Conservation (phyloP, 2,888 invertebrate genomes). For the Trissolcus japonicus region DNA sequence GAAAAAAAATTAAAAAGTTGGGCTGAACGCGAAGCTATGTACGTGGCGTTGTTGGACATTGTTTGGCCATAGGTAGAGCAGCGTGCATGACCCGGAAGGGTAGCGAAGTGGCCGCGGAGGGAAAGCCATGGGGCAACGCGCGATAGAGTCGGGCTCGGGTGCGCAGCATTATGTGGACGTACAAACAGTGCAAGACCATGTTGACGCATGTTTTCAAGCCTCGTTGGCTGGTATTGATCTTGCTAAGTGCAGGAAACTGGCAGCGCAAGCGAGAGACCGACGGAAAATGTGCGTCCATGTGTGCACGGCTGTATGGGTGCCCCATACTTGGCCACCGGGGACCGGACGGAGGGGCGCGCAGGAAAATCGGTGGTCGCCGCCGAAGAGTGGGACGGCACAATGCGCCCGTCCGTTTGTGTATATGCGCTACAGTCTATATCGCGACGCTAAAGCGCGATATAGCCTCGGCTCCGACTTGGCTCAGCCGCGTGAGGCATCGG, state of each 20-base stretch:
- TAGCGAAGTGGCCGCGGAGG: constrained; percentile 58
- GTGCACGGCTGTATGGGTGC: constrained; percentile 41
- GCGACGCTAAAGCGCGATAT: constrained; percentile 54
- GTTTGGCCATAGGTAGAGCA: constrained; percentile 67
- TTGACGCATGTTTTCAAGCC: constrained; percentile 82
- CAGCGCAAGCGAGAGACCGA: constrained; percentile 67
- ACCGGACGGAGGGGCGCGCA: constrained; percentile 27
- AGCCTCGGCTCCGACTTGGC: constrained; percentile 54
- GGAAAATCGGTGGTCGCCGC: constrained; percentile 41
- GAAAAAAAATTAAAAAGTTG: constrained; percentile 64
- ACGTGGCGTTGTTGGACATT: constrained; percentile 74
- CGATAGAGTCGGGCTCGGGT: constrained; percentile 60
- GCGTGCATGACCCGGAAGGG: constrained; percentile 55
- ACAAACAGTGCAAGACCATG: constrained; percentile 77
- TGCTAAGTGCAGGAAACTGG: constrained; percentile 76
- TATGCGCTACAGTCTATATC: constrained; percentile 55
- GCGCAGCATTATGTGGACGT: constrained; percentile 76
- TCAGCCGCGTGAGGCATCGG: constrained; percentile 69
- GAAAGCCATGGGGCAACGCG: constrained; percentile 23
- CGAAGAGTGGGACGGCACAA: constrained; percentile 44
- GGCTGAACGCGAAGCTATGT: constrained; percentile 68
- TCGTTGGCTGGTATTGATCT: constrained; percentile 80
- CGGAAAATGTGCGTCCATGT: constrained; percentile 36
- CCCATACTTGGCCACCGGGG: constrained; percentile 45
- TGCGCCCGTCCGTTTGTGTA: constrained; percentile 58